Conservation (phyloP, 2,113 vertebrate genomes). For the Mohoua ochrocephala region DNA sequence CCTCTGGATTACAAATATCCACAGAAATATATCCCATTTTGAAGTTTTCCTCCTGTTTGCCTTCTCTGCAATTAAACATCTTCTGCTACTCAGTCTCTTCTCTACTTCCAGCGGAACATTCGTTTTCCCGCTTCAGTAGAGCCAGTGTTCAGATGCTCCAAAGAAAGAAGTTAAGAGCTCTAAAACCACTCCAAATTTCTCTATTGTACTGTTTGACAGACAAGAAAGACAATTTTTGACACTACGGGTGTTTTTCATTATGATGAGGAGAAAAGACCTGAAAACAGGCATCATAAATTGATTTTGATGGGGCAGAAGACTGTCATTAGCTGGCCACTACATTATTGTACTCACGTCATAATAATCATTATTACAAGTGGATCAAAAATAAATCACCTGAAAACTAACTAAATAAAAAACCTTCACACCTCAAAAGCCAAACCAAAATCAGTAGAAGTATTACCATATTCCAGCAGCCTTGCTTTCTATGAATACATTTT, state of each 20-base stretch:
- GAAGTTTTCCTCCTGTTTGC: not conserved
- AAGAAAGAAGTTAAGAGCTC: conserved; percentile 17
- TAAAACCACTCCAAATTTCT: not conserved
- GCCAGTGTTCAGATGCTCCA: not conserved
- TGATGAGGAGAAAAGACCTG: not conserved
- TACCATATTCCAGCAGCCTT: not conserved
- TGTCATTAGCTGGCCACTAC: not conserved
- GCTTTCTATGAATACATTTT: not conserved
- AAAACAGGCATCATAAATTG: not conserved
- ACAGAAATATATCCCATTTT: not conserved
- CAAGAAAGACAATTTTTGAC: not conserved
- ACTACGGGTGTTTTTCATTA: not conserved
- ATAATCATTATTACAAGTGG: not conserved
- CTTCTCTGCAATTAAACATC: not conserved
- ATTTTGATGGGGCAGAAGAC: not conserved
- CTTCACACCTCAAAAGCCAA: not conserved
- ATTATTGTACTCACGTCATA: not conserved
- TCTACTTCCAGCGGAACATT: not conserved
- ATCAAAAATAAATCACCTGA: not conserved
- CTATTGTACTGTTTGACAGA: conserved; percentile 4
- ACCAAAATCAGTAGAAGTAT: not conserved
- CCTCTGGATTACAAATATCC: not conserved
- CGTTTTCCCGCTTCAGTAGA: not conserved
- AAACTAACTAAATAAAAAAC: not conserved
- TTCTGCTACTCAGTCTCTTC: not conserved